phyloP scores from a whole-genome alignment of 1,140 invertebrate species.

The Drosophila santomea region DNA sequence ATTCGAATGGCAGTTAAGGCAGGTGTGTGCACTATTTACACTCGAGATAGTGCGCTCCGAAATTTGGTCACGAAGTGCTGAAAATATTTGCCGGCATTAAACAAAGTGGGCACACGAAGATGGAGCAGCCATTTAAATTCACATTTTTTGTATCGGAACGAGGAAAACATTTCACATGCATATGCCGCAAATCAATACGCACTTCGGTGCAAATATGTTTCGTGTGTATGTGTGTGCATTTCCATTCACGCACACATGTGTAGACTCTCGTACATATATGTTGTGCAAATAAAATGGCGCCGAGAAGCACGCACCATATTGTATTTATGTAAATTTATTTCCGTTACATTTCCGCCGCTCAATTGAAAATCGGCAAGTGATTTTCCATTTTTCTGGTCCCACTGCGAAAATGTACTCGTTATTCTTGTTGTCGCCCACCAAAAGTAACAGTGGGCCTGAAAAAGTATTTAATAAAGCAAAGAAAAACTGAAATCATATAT shows the following conservation, averaged over 20 bases:
- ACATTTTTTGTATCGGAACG: slow-evolving; percentile 43
- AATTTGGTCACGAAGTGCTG: slow-evolving; percentile 74
- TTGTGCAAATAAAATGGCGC: slow-evolving; percentile 79
- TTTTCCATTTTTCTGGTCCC: slow-evolving; percentile 52
- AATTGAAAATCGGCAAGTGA: slow-evolving; percentile 82
- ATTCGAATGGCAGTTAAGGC: slow-evolving; percentile 48
- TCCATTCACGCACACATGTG: slow-evolving; percentile 13
- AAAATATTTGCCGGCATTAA: slow-evolving; percentile 67
- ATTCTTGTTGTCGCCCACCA: slow-evolving; percentile 10
- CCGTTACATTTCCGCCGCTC: slow-evolving; percentile 82
- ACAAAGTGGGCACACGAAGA: slow-evolving; percentile 45
- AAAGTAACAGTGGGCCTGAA: slow-evolving; percentile 39
- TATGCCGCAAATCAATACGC: slow-evolving; percentile 74
- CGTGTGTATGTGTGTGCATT: slow-evolving; percentile 32
- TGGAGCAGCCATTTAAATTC: slow-evolving; percentile 53
- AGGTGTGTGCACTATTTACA: slow-evolving; percentile 67
- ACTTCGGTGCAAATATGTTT: slow-evolving; percentile 71
- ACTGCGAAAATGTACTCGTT: slow-evolving; percentile 49
- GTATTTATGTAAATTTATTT: slow-evolving; percentile 84
- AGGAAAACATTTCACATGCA: slow-evolving; percentile 35
- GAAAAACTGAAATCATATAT: slow-evolving; percentile 58
- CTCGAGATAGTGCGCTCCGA: slow-evolving; percentile 65
- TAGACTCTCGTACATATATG: slow-evolving; percentile 13
- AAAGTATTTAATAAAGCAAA: slow-evolving; percentile 49
- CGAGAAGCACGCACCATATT: slow-evolving; percentile 82